A percentile compares a stretch with the other conserved stretches of the same genome.
Conservation (phyloP, 2,113 vertebrate genomes). For the Rhabdornis inornatus region DNA sequence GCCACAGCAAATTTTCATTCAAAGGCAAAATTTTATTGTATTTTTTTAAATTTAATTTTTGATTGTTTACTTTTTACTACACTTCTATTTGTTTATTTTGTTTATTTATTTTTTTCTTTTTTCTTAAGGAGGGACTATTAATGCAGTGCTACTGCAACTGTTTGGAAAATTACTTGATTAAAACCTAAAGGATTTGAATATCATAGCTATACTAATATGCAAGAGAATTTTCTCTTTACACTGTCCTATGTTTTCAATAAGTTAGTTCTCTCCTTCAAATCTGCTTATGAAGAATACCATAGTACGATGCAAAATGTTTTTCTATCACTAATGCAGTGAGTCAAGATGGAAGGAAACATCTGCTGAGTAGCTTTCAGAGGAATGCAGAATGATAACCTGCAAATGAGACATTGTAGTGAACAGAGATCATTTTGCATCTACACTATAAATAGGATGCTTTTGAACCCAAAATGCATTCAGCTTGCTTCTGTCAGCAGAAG, state of each 20-base stretch:
- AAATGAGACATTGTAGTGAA: constrained; percentile 53
- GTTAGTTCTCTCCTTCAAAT: not conserved
- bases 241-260: not conserved
- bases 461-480: constrained; percentile 42
- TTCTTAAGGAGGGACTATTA: not conserved
- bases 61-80: not conserved
- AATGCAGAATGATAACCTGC: constrained; percentile 42
- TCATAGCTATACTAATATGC: not conserved
- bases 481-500: constrained; percentile 64
- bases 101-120: not conserved
- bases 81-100: not conserved
- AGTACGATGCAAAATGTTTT: not conserved
- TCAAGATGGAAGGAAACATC: constrained; percentile 3
- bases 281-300: not conserved
- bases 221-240: not conserved
- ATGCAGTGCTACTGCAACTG: not conserved
- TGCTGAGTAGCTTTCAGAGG: constrained; percentile 39
- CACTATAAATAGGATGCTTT: constrained; percentile 62
- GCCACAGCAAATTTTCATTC: not conserved
- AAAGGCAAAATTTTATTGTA: not conserved
- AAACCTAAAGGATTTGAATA: not conserved
- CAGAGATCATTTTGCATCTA: constrained; percentile 39
- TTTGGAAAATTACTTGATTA: not conserved
- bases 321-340: not conserved
- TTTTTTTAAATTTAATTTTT: not conserved